phyloP scores from a whole-genome alignment of 2,888 invertebrate genomes.

The Amiota communis region DNA sequence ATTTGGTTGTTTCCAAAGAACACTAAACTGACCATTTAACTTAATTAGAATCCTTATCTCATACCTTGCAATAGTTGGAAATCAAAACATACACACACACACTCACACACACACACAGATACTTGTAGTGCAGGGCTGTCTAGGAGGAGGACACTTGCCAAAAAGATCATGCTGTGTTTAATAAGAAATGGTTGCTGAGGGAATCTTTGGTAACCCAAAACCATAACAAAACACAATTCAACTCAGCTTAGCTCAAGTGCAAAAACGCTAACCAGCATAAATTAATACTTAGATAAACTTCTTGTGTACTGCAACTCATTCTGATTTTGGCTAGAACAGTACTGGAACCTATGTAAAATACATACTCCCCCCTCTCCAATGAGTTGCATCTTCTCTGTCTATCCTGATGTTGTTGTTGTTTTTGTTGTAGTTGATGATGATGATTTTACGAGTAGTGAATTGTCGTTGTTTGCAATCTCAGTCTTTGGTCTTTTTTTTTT shows the following conservation, averaged over 20 bases:
- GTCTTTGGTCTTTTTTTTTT: slow-evolving; percentile 1
- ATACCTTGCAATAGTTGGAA: not conserved
- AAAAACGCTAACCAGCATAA: slow-evolving; percentile 61
- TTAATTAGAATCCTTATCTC: slow-evolving; percentile 60
- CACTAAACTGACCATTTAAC: slow-evolving; percentile 52
- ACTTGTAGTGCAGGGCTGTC: not conserved
- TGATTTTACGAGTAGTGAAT: too few relatives aligned
- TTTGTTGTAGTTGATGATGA: too few relatives aligned
- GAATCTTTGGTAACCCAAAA: slow-evolving; percentile 2
- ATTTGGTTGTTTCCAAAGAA: slow-evolving; percentile 1
- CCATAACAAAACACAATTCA: not conserved
- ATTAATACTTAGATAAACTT: slow-evolving; percentile 65
- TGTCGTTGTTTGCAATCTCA: slow-evolving; percentile 1
- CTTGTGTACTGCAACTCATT: slow-evolving; percentile 38
- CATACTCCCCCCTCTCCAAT: not conserved
- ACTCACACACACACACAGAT: not conserved
- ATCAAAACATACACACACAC: not conserved
- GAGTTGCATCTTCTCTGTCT: not conserved
- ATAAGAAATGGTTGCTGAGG: not conserved
- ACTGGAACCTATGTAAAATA: not conserved
- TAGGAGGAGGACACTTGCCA: not conserved
- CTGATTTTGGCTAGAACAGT: not conserved
- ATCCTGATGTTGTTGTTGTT: not conserved
- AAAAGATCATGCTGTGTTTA: not conserved
- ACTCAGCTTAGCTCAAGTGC: slow-evolving; percentile 12